Base-by-base conservation (phyloP, 2,113 vertebrate genomes). In the Canis aureus region DNA sequence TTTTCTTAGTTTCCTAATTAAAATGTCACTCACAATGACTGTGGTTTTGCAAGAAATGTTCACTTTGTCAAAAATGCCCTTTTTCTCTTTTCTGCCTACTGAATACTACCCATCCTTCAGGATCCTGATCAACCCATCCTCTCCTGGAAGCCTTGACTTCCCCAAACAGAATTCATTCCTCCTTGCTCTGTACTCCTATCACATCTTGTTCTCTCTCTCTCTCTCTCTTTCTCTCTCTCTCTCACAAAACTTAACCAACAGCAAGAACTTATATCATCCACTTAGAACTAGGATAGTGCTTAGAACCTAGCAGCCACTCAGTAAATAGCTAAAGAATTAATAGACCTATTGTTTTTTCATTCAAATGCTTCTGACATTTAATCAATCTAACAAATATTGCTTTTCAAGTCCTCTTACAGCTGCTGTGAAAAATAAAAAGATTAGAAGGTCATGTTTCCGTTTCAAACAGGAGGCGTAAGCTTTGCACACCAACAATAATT, bases 301-400 rank as follows among this genome's bases (percentile, higher is more conserved):
- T 80, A 55, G 17, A 91, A 85, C 11, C 51, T 27, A 79, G 11
- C 1, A 89, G 23, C 38, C 49, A 57, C 57, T 79, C 59, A 62
- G 19, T 20, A 84, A 95, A n/a, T 22, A 49, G 49, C 55, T 76
- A 71, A 55, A 35, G 5, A 2, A 67, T 84, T 86, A 94, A 51
- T 73, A 29, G 8, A 80, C 11, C 20, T 66, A 62, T 10, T 51
- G 20, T 64, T 90, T 93, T 93, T 81, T 69, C 22, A 74, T 57
- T 88, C 35, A 38, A 84, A 85, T 74, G 11, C 13, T 94, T 76
- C 25, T 53, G 20, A 53, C 57, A 13, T 94, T 71, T 67, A 91
- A 23, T 93, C 38, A 94, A 35, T 3, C 83, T 84, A 93, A 84
- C 38, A 90, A 66, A 90, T 51, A 78, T 17, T 97, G 88, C 20